Evolutionary conservation across 2,797 vertebrate genomes (phyloP), one percentile per base, ranked within the genome.

Genomic region (Bradypodion ventrale): DNA sequence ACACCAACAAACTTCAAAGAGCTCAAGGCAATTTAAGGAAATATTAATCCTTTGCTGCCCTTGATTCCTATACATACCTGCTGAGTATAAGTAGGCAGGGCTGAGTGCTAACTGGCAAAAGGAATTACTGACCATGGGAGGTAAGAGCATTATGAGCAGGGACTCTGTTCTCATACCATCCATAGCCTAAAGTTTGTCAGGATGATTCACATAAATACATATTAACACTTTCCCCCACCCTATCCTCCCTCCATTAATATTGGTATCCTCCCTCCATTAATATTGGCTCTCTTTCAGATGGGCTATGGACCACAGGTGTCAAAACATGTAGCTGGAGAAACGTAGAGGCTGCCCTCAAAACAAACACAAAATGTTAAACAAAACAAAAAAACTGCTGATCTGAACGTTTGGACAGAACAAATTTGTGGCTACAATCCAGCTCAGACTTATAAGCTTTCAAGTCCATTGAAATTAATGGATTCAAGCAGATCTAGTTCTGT

Each of bases 31-130:
- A 72, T 82, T 78, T 88, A 52, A 63, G 84, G 75, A 42, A 32
- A 81, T n/a, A 84, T 59, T 84, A 81, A 87, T 73, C 66, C 78
- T 87, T 56, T 81, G 73, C 46, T 81, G 73, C 59, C 82, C 74
- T 81, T 37, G 13, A 81, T 84, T 84, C 82, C 25, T 87, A 13
- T 73, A 66, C 49, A 81, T 46, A 81, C 82, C 72, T 84, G 68
- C 83, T 81, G 78, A 77, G 73, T 72, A 59, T 81, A 84, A 59
- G 56, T 56, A 84, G 5, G n/a, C 78, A 73, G 23, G 68, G 78
- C 46, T 81, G 74, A 77, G 78, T 37, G 60, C 78, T 19, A 37
- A 77, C 82, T 56, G 66, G 85, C 75, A 83, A 73, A 78, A 86
- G 75, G 75, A 81, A 87, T 87, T 77, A 73, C 66, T 46, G 46